Conservation (phyloP, 2,888 invertebrate species). For the Mesorhabditis sp. region DNA sequence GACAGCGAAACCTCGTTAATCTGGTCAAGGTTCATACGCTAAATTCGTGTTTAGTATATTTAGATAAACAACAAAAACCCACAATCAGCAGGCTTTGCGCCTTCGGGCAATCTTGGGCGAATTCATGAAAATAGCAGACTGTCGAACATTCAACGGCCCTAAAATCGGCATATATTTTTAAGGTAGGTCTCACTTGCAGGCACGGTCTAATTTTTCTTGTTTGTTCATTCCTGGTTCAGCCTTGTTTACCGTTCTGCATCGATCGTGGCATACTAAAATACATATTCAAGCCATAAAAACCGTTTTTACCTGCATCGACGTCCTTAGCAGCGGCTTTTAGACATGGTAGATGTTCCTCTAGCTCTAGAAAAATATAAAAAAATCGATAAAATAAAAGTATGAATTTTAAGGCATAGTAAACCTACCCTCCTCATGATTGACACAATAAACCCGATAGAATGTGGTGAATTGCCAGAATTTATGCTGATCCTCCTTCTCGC, state of each 20-base stretch:
- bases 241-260: constrained; percentile 27
- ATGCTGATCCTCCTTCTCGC: constrained; percentile 29
- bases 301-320: constrained; percentile 14
- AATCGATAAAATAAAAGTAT: background rate
- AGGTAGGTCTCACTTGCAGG: constrained; percentile 7
- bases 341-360: constrained; percentile 32
- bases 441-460: constrained; percentile 37
- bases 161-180: constrained; percentile 6
- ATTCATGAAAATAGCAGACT: constrained; percentile 51
- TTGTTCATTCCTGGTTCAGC: constrained; percentile 26
- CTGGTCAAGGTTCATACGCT: background rate
- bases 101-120: constrained; percentile 44
- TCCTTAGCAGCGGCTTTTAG: constrained; percentile 29
- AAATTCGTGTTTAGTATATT: background rate
- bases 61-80: constrained; percentile 8
- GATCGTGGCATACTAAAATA: constrained; percentile 30
- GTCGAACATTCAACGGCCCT: constrained; percentile 52
- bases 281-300: background rate
- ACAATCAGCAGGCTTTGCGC: constrained; percentile 45
- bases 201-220: constrained; percentile 30
- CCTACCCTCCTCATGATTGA: constrained; percentile 37
- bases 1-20: background rate
- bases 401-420: background rate
- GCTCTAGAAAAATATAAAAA: constrained; percentile 17
- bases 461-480: constrained; percentile 39